Evolutionary conservation across 2,888 invertebrate species (phyloP).

Genomic region (Uloborus plumipes): DNA sequence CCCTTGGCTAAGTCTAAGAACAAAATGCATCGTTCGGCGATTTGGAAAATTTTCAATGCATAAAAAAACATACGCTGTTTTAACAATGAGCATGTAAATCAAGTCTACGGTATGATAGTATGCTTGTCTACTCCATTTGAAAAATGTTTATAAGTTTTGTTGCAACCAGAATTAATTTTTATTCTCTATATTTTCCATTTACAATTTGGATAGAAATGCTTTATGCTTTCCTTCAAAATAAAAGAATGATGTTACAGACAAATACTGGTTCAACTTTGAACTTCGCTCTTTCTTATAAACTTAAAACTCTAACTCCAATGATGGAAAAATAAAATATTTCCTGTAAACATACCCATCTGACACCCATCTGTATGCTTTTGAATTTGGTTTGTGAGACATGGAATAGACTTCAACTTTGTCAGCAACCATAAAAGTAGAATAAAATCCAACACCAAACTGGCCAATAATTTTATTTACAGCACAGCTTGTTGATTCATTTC

Average conservation of each 20-base stretch:
- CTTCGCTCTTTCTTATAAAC: not conserved
- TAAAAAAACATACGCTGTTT: too few relatives aligned
- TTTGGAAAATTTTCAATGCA: too few relatives aligned
- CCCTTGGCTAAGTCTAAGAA: too few relatives aligned
- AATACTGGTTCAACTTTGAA: not conserved
- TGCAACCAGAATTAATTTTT: too few relatives aligned
- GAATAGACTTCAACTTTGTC: slow-evolving; percentile 94
- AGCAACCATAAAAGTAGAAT: slow-evolving; percentile 97
- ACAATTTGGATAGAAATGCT: too few relatives aligned
- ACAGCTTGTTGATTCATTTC: slow-evolving; percentile 73
- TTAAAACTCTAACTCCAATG: not conserved
- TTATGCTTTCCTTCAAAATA: not conserved
- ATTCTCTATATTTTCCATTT: too few relatives aligned
- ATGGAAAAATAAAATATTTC: not conserved
- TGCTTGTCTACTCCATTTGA: too few relatives aligned
- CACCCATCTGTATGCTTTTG: slow-evolving; percentile 84
- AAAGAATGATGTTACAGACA: not conserved
- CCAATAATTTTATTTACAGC: slow-evolving; percentile 86
- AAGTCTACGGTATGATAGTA: too few relatives aligned
- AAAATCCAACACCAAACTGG: slow-evolving; percentile 98
- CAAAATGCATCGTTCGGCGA: too few relatives aligned
- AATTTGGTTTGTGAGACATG: slow-evolving; percentile 77
- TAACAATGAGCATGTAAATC: too few relatives aligned
- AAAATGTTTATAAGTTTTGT: too few relatives aligned
- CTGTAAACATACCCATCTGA: slow-evolving; percentile 86